phyloP scores from a whole-genome alignment of 2,113 vertebrate species.

The Leptobrachium leishanense region DNA sequence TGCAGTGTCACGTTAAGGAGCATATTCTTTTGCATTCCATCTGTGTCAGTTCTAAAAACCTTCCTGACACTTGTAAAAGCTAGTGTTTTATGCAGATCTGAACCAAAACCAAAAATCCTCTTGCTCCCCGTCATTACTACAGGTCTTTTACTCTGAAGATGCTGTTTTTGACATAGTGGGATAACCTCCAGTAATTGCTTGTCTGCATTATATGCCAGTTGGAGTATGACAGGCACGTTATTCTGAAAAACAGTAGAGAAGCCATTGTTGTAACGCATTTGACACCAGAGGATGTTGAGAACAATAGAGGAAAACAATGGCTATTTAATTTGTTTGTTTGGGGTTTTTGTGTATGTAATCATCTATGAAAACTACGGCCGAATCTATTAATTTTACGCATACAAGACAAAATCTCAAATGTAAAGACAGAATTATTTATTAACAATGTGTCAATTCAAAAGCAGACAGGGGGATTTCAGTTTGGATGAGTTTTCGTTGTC shows the following conservation, averaged over 20 bases:
- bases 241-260: constrained; percentile 6
- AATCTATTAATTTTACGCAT: too few species aligned
- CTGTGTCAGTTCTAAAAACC: constrained; percentile 4
- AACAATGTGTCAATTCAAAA: too few species aligned
- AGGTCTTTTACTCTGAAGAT: not conserved
- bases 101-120: not conserved
- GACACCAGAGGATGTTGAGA: constrained; percentile 5
- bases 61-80: constrained; percentile 7
- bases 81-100: constrained; percentile 8
- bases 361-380: too few species aligned
- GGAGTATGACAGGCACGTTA: constrained; percentile 13
- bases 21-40: not conserved
- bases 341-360: too few species aligned
- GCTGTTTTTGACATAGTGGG: not conserved
- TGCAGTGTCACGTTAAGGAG: not conserved
- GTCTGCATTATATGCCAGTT: constrained; percentile 20
- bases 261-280: not conserved
- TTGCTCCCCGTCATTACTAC: not conserved
- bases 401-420: too few species aligned
- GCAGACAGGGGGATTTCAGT: too few species aligned
- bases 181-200: constrained; percentile 22
- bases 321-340: not conserved
- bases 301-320: not conserved
- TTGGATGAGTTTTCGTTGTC: too few species aligned
- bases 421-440: too few species aligned